A percentile compares a stretch with the other conserved stretches of the same genome.
These are phyloP conservation scores for Nesoenas mayeri DNA, from an alignment of 2,113 vertebrate genomes.

Conservation along the genomic window DNA sequence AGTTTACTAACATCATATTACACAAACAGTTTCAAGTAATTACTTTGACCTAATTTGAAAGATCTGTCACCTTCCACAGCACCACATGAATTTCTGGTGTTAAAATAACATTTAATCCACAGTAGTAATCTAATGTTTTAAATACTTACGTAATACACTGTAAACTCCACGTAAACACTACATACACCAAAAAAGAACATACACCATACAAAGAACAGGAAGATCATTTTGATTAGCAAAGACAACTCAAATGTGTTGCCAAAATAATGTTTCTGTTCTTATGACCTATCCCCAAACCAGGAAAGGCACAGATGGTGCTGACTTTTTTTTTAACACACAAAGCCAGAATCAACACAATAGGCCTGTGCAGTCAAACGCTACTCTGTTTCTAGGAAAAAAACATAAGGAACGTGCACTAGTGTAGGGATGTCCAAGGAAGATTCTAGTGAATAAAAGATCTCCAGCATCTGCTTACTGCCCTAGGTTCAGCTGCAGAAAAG, in stretches of 20 bases:
- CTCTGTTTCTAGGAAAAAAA: neutral
- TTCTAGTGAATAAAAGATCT: neutral
- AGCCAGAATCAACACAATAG: slow-evolving; percentile 29
- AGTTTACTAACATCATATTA: neutral
- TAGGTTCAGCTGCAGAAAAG: neutral
- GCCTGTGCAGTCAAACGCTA: neutral
- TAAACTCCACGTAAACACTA: neutral
- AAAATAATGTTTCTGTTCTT: slow-evolving; percentile 46
- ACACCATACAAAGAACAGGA: slow-evolving; percentile 21
- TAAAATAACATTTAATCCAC: slow-evolving; percentile 32
- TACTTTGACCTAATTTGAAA: slow-evolving; percentile 24
- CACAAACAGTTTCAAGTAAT: slow-evolving; percentile 8
- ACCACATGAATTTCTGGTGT: slow-evolving; percentile 31
- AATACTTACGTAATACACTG: neutral
- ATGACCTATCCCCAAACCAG: slow-evolving; percentile 42
- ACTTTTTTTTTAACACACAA: slow-evolving; percentile 14
- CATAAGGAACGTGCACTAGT: neutral
- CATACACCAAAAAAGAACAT: neutral
- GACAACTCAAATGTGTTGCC: slow-evolving; percentile 26
- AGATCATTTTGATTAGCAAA: slow-evolving; percentile 46
- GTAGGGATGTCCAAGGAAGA: neutral
- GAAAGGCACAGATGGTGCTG: slow-evolving; percentile 32
- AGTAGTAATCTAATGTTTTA: neutral
- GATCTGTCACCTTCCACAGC: slow-evolving; percentile 12
- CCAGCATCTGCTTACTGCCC: slow-evolving; percentile 24